Base-by-base conservation (phyloP, 2,888 invertebrate genomes). In the Rhingia campestris region DNA sequence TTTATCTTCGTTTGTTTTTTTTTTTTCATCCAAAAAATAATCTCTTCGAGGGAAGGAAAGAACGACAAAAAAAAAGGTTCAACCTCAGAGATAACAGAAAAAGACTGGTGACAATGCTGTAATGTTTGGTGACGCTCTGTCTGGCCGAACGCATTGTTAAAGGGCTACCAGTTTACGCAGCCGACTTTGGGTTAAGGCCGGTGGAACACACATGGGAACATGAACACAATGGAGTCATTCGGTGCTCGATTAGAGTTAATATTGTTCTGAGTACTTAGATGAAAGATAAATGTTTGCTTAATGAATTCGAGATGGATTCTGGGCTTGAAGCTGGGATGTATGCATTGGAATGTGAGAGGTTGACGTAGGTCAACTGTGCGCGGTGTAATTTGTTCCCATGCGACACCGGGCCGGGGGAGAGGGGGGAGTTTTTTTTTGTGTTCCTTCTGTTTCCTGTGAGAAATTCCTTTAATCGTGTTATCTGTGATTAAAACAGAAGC, bases 151-250 rank as follows among this genome's bases (percentile, higher is more conserved):
- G 45, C 53, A 63, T 77, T 77, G 66, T 82, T 69, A 49, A 79
- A 70, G 79, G 74, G 84, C 84, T 84, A 84, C 84, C 80, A 80
- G 69, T 14, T 84, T 84, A 84, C 84, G 84, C 84, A 74, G 59
- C 49, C 80, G 41, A 51, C 56, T 6, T 12, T 35, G 59, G 59
- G 22, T n/a, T 5, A 4, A 64, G 63, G 6, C 43, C 39, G 22
- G 35, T 3, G 7, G 49, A 14, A 35, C 53, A 54, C 45, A 53
- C 61, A 32, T 49, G 61, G 56, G 64, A 58, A 54, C 49, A 49
- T 30, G 14, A 39, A 49, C 47, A 80, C 79, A 84, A 80, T 79
- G 49, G 61, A 69, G 47, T 70, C 70, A 75, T 80, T 75, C 61
- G 84, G 80, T 79, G 70, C 45, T 66, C 79, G 84, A 84, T 84